phyloP scores from a whole-genome alignment of 2,113 vertebrate genomes.

The Lipophrys pholis region DNA sequence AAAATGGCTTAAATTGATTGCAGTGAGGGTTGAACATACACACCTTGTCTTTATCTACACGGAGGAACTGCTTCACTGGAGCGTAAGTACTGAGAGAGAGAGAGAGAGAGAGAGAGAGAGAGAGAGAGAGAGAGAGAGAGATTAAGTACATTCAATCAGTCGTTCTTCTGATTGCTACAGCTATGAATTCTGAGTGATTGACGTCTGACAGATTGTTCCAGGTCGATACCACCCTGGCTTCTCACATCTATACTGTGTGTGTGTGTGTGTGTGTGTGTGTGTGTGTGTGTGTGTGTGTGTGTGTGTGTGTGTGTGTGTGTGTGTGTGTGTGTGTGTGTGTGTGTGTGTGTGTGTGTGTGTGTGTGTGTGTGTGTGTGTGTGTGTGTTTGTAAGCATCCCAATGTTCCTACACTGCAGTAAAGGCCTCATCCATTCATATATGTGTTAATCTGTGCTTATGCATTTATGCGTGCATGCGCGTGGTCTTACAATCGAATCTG shows the following conservation, averaged over 20 bases:
- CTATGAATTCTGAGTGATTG: slow-evolving; percentile 55
- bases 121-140: slow-evolving; percentile 27
- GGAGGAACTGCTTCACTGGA: slow-evolving; percentile 97
- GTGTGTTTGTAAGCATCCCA: too few species aligned
- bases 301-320: too few species aligned
- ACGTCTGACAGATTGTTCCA: slow-evolving; percentile 36
- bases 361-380: too few species aligned
- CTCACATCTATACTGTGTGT: background rate
- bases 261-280: background rate
- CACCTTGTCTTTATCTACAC: slow-evolving; percentile 99
- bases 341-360: too few species aligned
- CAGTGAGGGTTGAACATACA: slow-evolving; percentile 15
- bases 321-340: too few species aligned
- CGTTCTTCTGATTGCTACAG: slow-evolving; percentile 50
- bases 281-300: background rate
- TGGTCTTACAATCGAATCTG: slow-evolving; percentile 95
- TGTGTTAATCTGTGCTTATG: background rate
- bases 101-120: slow-evolving; percentile 15
- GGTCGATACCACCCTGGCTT: slow-evolving; percentile 8
- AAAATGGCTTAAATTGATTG: slow-evolving; percentile 7
- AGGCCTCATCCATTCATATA: too few species aligned
- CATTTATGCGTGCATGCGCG: background rate
- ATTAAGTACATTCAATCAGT: slow-evolving; percentile 47
- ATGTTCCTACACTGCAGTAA: too few species aligned
- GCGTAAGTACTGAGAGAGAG: slow-evolving; percentile 89